Conservation (phyloP, 2,797 vertebrate species). For the Gobionotothen gibberifrons region DNA sequence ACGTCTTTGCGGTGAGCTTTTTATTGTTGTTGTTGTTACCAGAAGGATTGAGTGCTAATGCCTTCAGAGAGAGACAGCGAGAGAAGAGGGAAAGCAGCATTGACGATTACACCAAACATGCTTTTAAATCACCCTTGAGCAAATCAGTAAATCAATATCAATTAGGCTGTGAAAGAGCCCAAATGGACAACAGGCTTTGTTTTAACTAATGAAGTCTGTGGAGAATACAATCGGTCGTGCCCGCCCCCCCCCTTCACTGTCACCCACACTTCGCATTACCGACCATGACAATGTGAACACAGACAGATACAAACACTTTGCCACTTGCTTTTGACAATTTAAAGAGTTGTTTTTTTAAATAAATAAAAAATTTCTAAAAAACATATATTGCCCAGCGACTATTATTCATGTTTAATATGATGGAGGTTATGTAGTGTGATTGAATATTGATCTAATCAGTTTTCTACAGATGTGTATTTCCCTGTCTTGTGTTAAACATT, state of each 20-base stretch:
- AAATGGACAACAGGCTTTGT: conserved; percentile 83
- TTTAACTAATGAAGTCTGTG: conserved; percentile 85
- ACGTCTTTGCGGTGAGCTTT: not conserved
- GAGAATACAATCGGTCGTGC: conserved; percentile 72
- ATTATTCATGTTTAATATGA: conserved; percentile 22
- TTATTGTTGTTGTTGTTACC: not conserved
- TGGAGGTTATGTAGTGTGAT: conserved; percentile 12
- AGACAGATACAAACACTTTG: conserved; percentile 28
- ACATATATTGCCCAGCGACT: not conserved
- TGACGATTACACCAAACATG: conserved; percentile 74
- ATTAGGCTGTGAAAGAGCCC: conserved; percentile 80
- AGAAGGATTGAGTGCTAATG: conserved; percentile 25
- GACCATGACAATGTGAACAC: conserved; percentile 43
- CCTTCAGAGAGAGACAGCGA: conserved; percentile 9
- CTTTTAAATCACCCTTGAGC: conserved; percentile 78
- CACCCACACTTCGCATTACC: conserved; percentile 49
- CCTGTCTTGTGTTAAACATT: not conserved
- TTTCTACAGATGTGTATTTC: not conserved
- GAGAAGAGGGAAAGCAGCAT: conserved; percentile 42
- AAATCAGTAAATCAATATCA: conserved; percentile 85
- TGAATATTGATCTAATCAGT: conserved; percentile 23
- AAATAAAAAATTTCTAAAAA: not conserved
- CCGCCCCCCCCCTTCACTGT: not conserved
- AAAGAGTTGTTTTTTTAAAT: not conserved
- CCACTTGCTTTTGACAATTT: not conserved